phyloP scores from a whole-genome alignment of 2,888 invertebrate species.

The Acrobasis consociella region DNA sequence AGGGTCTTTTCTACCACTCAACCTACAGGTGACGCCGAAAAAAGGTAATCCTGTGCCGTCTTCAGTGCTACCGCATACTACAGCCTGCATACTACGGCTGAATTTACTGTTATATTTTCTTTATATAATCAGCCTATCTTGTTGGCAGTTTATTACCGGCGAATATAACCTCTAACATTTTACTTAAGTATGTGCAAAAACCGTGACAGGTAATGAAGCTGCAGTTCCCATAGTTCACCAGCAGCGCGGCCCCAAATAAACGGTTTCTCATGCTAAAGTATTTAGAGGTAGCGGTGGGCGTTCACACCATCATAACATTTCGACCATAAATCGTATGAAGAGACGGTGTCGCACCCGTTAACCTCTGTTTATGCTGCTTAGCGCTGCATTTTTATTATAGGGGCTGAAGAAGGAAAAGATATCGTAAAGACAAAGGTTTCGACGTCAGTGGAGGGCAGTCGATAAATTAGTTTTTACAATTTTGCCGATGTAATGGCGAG shows the following conservation, averaged over 20 bases:
- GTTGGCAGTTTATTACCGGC: too few relatives aligned
- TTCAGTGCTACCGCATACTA: too few relatives aligned
- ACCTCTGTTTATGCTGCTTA: not conserved
- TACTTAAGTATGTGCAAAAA: not conserved
- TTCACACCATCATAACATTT: conserved; percentile 25
- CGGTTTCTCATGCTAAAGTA: conserved; percentile 27
- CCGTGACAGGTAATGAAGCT: conserved; percentile 2
- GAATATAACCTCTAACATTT: not conserved
- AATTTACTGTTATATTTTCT: not conserved
- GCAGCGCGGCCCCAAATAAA: conserved; percentile 7
- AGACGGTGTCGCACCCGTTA: not conserved
- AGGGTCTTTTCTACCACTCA: too few relatives aligned
- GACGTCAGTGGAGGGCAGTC: too few relatives aligned
- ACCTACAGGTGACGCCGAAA: too few relatives aligned
- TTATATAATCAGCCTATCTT: not conserved
- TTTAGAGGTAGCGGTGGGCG: conserved; percentile 28
- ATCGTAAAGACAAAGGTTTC: too few relatives aligned
- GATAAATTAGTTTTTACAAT: too few relatives aligned
- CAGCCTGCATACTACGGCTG: too few relatives aligned
- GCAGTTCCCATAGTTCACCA: conserved; percentile 7
- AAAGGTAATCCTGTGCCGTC: too few relatives aligned
- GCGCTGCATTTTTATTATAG: too few relatives aligned
- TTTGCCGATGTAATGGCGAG: too few relatives aligned
- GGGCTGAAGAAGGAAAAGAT: too few relatives aligned
- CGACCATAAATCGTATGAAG: conserved; percentile 18